These are phyloP conservation scores for Chromoteleia sp. DNA, from an alignment of 2,888 invertebrate species.

Conservation along the genomic window DNA sequence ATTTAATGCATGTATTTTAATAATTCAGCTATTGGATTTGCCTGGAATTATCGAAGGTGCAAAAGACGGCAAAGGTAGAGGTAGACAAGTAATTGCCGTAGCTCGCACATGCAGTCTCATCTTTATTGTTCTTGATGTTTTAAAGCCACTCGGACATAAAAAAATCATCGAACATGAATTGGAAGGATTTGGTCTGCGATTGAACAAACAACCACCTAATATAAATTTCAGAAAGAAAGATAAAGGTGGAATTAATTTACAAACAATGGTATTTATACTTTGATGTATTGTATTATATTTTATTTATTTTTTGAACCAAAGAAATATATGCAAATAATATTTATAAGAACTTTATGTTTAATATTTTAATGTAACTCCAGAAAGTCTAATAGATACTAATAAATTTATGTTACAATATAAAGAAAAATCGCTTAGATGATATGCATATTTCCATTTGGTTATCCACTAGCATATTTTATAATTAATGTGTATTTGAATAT, in stretches of 20 bases:
- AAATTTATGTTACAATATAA: no score
- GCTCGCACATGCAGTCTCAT: constrained; percentile 99
- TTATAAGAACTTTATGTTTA: no score
- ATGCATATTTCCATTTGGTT: no score
- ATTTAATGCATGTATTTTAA: constrained; percentile 25
- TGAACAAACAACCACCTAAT: constrained; percentile 98
- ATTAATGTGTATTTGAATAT: no score
- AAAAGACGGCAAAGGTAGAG: constrained; percentile 99
- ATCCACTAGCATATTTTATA: no score
- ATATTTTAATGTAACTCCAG: no score
- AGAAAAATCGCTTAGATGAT: no score
- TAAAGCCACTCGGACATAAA: constrained; percentile 99
- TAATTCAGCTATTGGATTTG: constrained; percentile 94
- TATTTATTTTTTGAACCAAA: constrained; percentile 1
- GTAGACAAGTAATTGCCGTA: constrained; percentile 99
- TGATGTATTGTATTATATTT: constrained; percentile 26
- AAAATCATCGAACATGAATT: constrained; percentile 98
- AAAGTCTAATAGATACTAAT: no score
- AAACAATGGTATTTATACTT: constrained; percentile 90
- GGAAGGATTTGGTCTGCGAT: constrained; percentile 98
- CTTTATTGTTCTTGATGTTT: constrained; percentile 98
- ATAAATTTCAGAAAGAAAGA: constrained; percentile 98
- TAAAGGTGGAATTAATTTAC: constrained; percentile 99
- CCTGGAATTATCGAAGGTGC: constrained; percentile 99
- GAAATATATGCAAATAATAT: neutral